A percentile compares a stretch with the other conserved stretches of the same genome.
Evolutionary conservation across 2,888 invertebrate genomes (phyloP).

Genomic region (Cartodere bifasciata): DNA sequence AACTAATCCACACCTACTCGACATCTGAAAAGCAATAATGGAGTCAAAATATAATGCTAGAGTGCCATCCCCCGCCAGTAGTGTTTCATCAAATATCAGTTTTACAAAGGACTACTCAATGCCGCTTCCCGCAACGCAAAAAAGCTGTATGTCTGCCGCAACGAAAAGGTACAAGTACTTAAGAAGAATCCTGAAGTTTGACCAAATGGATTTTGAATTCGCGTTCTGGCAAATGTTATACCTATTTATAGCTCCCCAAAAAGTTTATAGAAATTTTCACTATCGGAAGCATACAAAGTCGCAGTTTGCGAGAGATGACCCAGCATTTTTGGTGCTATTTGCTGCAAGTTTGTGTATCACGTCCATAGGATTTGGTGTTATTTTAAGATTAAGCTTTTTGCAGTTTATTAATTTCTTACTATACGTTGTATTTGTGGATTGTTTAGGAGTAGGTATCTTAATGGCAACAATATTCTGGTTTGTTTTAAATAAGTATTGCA

Average conservation of each 20-base stretch:
- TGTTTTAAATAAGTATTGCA: constrained; percentile 64
- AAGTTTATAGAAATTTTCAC: constrained; percentile 93
- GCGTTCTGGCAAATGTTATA: constrained; percentile 99
- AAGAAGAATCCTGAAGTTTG: constrained; percentile 71
- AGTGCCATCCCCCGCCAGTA: constrained; percentile 11
- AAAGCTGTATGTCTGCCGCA: constrained; percentile 68
- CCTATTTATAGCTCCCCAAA: constrained; percentile 86
- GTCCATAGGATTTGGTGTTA: constrained; percentile 77
- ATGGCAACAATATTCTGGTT: constrained; percentile 12
- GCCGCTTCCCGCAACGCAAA: constrained; percentile 57
- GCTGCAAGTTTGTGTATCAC: constrained; percentile 75
- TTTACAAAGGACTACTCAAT: constrained; percentile 48
- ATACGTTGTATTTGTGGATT: constrained; percentile 90
- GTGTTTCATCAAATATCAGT: constrained; percentile 7
- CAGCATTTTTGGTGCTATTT: constrained; percentile 90
- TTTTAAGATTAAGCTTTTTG: constrained; percentile 53
- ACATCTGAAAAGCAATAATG: too few relatives aligned
- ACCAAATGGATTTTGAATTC: constrained; percentile 99
- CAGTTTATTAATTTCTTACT: constrained; percentile 73
- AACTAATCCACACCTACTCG: too few relatives aligned
- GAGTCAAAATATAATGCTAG: too few relatives aligned
- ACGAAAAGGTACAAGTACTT: constrained; percentile 82
- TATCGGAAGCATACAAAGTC: constrained; percentile 97
- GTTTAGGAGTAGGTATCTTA: constrained; percentile 40
- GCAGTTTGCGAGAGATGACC: constrained; percentile 98